Conservation (phyloP, 2,113 vertebrate genomes). For the Catagonus wagneri region DNA sequence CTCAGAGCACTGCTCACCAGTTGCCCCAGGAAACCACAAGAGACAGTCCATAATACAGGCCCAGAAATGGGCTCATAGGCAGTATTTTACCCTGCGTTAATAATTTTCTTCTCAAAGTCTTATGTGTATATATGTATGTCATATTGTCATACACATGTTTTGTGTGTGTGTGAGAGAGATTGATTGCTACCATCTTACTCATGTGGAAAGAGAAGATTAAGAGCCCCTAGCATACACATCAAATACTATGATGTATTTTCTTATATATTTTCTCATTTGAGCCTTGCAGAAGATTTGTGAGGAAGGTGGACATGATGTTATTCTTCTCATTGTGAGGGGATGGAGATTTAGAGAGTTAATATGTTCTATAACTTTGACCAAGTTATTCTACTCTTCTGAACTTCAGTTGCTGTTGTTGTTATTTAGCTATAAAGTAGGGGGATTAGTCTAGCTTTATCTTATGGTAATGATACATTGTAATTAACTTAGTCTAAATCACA, state of each 20-base stretch:
- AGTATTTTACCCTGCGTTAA: neutral
- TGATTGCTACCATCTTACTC: neutral
- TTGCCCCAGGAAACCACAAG: neutral
- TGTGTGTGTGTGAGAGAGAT: neutral
- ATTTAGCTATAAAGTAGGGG: neutral
- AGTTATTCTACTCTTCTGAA: neutral
- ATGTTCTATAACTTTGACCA: neutral
- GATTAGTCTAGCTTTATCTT: neutral
- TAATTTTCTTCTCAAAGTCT: neutral
- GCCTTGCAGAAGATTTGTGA: neutral
- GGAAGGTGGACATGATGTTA: neutral
- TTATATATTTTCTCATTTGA: neutral
- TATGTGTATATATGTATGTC: neutral
- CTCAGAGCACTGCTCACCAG: neutral
- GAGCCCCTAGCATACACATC: neutral
- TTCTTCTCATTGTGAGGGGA: constrained; percentile 30
- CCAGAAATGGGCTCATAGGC: neutral
- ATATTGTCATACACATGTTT: neutral
- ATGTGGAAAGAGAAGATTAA: neutral
- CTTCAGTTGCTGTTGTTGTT: neutral
- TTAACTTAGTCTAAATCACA: neutral
- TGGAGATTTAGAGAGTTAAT: neutral
- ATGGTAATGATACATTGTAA: neutral
- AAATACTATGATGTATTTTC: neutral
- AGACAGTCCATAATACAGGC: too few species aligned